Evolutionary conservation across 2,113 vertebrate species (phyloP).

Genomic region (Macquaria ambigua): DNA sequence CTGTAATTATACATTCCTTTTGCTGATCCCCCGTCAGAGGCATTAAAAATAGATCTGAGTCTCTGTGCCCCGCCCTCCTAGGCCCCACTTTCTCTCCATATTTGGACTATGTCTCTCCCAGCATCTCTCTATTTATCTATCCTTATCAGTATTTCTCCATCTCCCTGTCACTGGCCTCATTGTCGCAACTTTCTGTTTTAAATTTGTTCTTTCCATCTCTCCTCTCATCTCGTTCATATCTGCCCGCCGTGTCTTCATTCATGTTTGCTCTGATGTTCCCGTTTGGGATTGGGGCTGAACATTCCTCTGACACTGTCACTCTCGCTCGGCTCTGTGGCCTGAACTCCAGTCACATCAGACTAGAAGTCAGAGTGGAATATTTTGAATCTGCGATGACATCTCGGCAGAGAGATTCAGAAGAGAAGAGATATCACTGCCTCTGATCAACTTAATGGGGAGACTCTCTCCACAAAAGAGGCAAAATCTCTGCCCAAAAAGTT

Average conservation of each 20-base stretch:
- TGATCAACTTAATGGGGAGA: slow-evolving; percentile 67
- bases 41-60: slow-evolving; percentile 86
- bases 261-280: slow-evolving; percentile 58
- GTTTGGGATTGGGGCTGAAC: slow-evolving; percentile 66
- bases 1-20: slow-evolving; percentile 85
- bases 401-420: slow-evolving; percentile 34
- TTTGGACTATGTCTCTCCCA: slow-evolving; percentile 66
- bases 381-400: slow-evolving; percentile 57
- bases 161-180: slow-evolving; percentile 61
- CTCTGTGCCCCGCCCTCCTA: slow-evolving; percentile 65
- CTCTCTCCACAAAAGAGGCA: neutral
- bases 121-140: slow-evolving; percentile 53
- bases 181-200: slow-evolving; percentile 39
- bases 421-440: slow-evolving; percentile 41
- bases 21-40: slow-evolving; percentile 79
- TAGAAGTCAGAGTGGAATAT: slow-evolving; percentile 51
- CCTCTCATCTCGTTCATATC: slow-evolving; percentile 36
- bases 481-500: slow-evolving; percentile 30
- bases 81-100: slow-evolving; percentile 61
- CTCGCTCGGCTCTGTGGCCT: slow-evolving; percentile 47
- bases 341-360: slow-evolving; percentile 65
- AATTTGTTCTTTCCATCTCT: slow-evolving; percentile 33
- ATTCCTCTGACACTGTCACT: slow-evolving; percentile 75
- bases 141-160: slow-evolving; percentile 50
- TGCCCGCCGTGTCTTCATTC: slow-evolving; percentile 34